Evolutionary conservation across 2,797 vertebrate genomes (phyloP).

Genomic region (Phoebastria nigripes): DNA sequence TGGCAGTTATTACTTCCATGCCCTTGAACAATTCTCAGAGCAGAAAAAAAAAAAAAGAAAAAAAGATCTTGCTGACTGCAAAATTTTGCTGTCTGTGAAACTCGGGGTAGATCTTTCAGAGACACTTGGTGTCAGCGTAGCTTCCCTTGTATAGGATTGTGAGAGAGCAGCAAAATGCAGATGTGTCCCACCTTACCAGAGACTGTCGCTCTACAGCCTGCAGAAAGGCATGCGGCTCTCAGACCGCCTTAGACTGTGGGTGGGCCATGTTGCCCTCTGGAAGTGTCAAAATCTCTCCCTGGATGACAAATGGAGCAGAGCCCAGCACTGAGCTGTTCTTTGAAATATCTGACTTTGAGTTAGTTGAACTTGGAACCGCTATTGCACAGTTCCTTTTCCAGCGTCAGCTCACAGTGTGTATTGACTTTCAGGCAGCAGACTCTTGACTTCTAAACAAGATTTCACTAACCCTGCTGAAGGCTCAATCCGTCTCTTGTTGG

Average conservation of each 20-base stretch:
- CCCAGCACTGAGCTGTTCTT: conserved; percentile 28
- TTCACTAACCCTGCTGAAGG: background rate
- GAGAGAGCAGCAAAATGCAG: background rate
- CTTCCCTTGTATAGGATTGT: background rate
- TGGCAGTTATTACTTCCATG: background rate
- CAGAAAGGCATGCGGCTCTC: background rate
- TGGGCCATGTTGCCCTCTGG: background rate
- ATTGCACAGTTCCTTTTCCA: background rate
- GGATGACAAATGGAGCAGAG: conserved; percentile 28
- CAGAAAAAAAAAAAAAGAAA: background rate
- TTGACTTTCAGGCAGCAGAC: conserved; percentile 15
- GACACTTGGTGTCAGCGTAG: rapidly evolving
- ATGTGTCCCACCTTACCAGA: background rate
- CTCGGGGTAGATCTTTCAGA: background rate
- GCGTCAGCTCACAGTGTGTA: background rate
- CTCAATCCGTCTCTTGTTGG: background rate
- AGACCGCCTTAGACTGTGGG: background rate
- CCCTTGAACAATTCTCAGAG: background rate
- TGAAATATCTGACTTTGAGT: conserved; percentile 40
- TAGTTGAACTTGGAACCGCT: conserved; percentile 16
- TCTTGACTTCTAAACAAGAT: background rate
- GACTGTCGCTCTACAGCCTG: background rate
- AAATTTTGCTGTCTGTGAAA: background rate
- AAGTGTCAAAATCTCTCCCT: conserved; percentile 29
- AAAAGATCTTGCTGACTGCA: background rate